phyloP scores from a whole-genome alignment of 2,113 vertebrate genomes.

The Eubucco bourcierii region DNA sequence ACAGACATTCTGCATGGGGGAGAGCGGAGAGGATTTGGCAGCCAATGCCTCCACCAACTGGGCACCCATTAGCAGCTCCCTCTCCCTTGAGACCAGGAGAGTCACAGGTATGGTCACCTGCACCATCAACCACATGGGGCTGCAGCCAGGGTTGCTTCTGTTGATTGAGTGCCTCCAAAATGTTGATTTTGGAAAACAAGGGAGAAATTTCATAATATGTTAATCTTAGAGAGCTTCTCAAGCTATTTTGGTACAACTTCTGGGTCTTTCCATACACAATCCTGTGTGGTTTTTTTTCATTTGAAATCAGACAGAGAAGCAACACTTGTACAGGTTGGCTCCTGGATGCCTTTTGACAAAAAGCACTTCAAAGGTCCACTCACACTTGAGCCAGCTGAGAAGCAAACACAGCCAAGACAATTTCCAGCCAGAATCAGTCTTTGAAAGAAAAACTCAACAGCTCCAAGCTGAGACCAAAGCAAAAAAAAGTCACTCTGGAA shows the following conservation, averaged over 20 bases:
- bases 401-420: not conserved
- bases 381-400: not conserved
- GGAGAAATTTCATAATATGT: not conserved
- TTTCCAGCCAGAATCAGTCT: not conserved
- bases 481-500: not conserved
- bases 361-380: not conserved
- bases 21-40: not conserved
- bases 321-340: not conserved
- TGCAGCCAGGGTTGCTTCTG: not conserved
- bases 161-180: not conserved
- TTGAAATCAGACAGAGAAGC: not conserved
- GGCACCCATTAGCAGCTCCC: rapidly evolving
- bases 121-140: not conserved
- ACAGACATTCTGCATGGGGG: not conserved
- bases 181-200: not conserved
- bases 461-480: not conserved
- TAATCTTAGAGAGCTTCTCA: not conserved
- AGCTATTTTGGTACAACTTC: not conserved
- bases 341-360: not conserved
- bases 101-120: rapidly evolving
- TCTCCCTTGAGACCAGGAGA: rapidly evolving
- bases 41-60: rapidly evolving
- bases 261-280: not conserved
- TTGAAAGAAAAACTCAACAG: not conserved
- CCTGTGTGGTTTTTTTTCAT: not conserved